Evolutionary conservation across 2,113 vertebrate genomes (phyloP), one percentile per base, ranked within the genome.

Genomic region (Malurus elegans): DNA sequence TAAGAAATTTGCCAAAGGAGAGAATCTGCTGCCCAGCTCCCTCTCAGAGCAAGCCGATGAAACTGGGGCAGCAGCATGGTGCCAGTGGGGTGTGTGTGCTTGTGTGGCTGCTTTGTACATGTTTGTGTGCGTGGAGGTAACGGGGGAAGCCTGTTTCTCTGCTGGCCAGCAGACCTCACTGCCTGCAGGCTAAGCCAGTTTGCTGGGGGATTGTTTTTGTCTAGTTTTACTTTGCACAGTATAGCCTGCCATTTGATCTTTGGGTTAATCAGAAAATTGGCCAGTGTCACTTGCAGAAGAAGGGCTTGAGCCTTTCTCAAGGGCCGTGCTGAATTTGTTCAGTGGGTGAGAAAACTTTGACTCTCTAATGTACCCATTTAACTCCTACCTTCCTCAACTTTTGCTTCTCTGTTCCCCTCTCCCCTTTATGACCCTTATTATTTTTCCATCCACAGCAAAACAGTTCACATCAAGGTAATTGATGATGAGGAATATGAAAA

Each of bases 401-500:
- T 89, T 92, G 91, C 94, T 95, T 93, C 86, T 95, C 92, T 71
- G 47, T 70, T 95, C 83, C 69, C 70, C 95, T 96, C 84, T 96
- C 75, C 92, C 56, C 90, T 94, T 97, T 98, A 98, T 98, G 97
- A 98, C 96, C 96, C 96, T 97, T 98, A 97, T 97, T 98, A 97
- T 98, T 97, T 98, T 98, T 98, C 98, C 97, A 17, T 98, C 96
- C 97, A 97, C 98, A 98, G 98, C 98, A 98, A 98, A 98, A 98
- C 97, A 97, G 88, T 98, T 98, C 97, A 98, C 98, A 98, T 98
- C 98, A 98, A 98, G 97, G 97, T 98, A 98, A 98, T 98, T 98
- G 98, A 98, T 98, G 98, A 98, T 98, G 98, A 98, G 98, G 97
- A 97, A 62, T 98, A 98, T 98, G 98, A 98, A 95, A 98, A 98